Percentiles rank a stretch among this genome's conserved stretches.
These are phyloP conservation scores for Eudasyphora cyanicolor DNA, from an alignment of 2,888 invertebrate species.

Conservation along the genomic window DNA sequence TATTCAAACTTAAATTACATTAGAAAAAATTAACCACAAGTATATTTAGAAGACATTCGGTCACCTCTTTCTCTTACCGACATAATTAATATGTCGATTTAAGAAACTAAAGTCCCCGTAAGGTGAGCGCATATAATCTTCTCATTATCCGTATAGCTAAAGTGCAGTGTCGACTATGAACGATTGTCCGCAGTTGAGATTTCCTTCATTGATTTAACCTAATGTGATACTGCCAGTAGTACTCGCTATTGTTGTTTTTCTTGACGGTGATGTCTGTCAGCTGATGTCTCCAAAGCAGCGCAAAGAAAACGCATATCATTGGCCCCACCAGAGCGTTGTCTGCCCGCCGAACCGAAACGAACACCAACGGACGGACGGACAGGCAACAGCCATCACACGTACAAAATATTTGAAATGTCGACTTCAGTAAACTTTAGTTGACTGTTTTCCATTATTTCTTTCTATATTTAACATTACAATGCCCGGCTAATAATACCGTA, in stretches of 20 bases:
- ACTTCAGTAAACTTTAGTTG: constrained; percentile 63
- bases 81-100: too few relatives aligned
- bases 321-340: not conserved
- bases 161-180: not conserved
- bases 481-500: constrained; percentile 63
- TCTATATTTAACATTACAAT: constrained; percentile 62
- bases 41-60: too few relatives aligned
- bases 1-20: too few relatives aligned
- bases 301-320: constrained; percentile 51
- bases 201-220: constrained; percentile 36
- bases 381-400: constrained; percentile 60
- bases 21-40: too few relatives aligned
- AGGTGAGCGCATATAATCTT: too few relatives aligned
- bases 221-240: constrained; percentile 49
- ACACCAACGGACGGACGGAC: constrained; percentile 20
- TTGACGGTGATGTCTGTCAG: constrained; percentile 40
- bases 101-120: too few relatives aligned
- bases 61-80: too few relatives aligned
- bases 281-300: constrained; percentile 35
- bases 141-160: too few relatives aligned
- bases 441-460: constrained; percentile 45
- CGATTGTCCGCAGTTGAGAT: too few relatives aligned
- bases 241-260: constrained; percentile 40
- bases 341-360: constrained; percentile 11
- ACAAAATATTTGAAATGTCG: constrained; percentile 64